These are phyloP conservation scores for Melanotaenia nigrans DNA, from an alignment of 2,797 vertebrate species.

Conservation along the genomic window DNA sequence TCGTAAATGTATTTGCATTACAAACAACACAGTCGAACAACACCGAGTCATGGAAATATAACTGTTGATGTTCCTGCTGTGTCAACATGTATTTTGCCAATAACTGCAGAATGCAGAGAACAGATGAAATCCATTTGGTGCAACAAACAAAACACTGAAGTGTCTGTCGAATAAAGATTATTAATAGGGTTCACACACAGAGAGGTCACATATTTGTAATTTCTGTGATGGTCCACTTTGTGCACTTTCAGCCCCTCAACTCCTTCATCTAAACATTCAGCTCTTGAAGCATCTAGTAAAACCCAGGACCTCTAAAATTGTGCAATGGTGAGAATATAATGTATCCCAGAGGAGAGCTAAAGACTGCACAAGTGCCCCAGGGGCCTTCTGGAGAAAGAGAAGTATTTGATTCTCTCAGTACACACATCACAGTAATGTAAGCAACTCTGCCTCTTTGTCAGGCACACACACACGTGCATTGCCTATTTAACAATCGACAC, in stretches of 20 bases:
- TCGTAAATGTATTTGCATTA: background rate
- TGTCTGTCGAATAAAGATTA: conserved; percentile 44
- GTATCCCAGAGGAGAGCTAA: conserved; percentile 46
- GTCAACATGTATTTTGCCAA: conserved; percentile 49
- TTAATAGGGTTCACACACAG: conserved; percentile 49
- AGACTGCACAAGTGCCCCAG: conserved; percentile 42
- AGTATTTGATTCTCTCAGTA: conserved; percentile 53
- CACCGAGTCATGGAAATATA: conserved; percentile 29
- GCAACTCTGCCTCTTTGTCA: conserved; percentile 31
- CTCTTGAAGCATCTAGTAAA: conserved; percentile 32
- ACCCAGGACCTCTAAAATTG: conserved; percentile 56
- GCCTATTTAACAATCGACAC: conserved; percentile 42
- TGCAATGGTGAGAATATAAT: conserved; percentile 57
- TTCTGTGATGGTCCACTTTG: conserved; percentile 41
- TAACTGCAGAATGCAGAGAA: conserved; percentile 34
- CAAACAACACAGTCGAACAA: conserved; percentile 22
- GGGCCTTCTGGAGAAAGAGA: conserved; percentile 37
- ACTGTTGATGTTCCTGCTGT: conserved; percentile 37
- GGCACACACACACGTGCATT: background rate
- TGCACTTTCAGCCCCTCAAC: conserved; percentile 55
- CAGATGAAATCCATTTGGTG: conserved; percentile 48
- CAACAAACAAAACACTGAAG: conserved; percentile 50
- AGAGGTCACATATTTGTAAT: conserved; percentile 68
- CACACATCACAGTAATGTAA: conserved; percentile 61
- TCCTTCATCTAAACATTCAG: conserved; percentile 58